Evolutionary conservation across 2,888 invertebrate species (phyloP), one percentile per base, ranked within the genome.

Genomic region (Thereva unica): DNA sequence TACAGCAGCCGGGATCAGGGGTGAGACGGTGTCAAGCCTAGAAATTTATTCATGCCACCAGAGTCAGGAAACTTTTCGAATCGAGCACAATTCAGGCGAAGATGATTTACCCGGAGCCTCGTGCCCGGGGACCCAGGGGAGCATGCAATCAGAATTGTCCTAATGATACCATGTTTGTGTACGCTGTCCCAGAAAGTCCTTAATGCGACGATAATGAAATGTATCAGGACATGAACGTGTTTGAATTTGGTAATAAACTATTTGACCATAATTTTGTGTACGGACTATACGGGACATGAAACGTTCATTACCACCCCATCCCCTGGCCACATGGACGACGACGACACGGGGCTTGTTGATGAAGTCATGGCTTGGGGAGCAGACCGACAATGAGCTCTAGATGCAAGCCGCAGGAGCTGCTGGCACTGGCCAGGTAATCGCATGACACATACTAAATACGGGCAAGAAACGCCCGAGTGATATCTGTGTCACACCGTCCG

Each of bases 251-350:
- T 50, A 50, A 61, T 61, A 50, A 50, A 23, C 61, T 35, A 61
- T 61, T 61, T 61, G 50, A 50, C 61, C 61, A 50, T 61, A 61
- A 61, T 61, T 49, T 61, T 61, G 61, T 61, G 41, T 61, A 61
- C 50, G 38, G 4, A 5, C 40, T 4, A 6, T 37, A 40, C 45
- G 38, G 35, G 37, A n/a, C 38, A 49, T 50, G 38, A 35, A 50
- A 61, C 12, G 12, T 61, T 61, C 50, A 50, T 61, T 61, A 61
- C 50, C 45, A 49, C 41, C 34, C 8, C 50, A 4, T 10, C 10
- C 23, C 34, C n/a, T n/a, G 7, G 37, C 49, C 41, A 2, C 40
- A n/a, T n/a, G n/a, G 23, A 10, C 7, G 8, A 38, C n/a, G 10
- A 10, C 12, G 9, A 8, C 10, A 41, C 56, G 57, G 10, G 10